Percentiles rank a stretch among this genome's conserved stretches.
phyloP scores from a whole-genome alignment of 1,140 invertebrate species.

The Frieseomelitta varia region DNA sequence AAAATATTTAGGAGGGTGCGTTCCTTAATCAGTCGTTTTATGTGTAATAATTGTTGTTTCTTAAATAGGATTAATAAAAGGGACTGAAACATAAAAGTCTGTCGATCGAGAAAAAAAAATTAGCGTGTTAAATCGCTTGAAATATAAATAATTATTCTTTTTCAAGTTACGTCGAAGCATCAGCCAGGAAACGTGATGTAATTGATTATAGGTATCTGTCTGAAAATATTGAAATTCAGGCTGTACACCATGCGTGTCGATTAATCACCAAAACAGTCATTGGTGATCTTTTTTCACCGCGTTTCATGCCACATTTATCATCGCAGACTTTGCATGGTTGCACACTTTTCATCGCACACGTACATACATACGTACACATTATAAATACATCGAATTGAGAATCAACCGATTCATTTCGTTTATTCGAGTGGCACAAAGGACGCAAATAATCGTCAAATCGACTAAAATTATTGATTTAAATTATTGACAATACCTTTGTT shows the following conservation, averaged over 20 bases:
- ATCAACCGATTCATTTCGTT: slow-evolving; percentile 35
- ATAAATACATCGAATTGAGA: slow-evolving; percentile 32
- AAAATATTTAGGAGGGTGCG: too few relatives aligned
- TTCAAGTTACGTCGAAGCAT: not conserved
- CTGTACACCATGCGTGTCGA: slow-evolving; percentile 48
- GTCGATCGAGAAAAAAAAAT: too few relatives aligned
- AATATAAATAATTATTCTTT: not conserved
- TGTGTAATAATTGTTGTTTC: too few relatives aligned
- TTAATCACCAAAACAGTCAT: slow-evolving; percentile 60
- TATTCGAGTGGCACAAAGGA: slow-evolving; percentile 41
- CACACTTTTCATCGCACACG: slow-evolving; percentile 53
- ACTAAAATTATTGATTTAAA: not conserved
- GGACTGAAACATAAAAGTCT: too few relatives aligned
- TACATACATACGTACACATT: not conserved
- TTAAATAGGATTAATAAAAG: too few relatives aligned
- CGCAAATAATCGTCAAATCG: slow-evolving; percentile 24
- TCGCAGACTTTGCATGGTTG: slow-evolving; percentile 60
- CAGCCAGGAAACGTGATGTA: not conserved
- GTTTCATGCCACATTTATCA: slow-evolving; percentile 60
- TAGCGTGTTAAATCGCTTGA: too few relatives aligned
- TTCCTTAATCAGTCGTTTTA: too few relatives aligned
- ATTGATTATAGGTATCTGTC: slow-evolving; percentile 13
- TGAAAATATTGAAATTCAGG: slow-evolving; percentile 56
- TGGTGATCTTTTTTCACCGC: slow-evolving; percentile 54
- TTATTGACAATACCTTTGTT: not conserved